Percentiles rank a stretch among this genome's conserved stretches.
Evolutionary conservation across 2,113 vertebrate species (phyloP).

Genomic region (Dicrurus megarhynchus): DNA sequence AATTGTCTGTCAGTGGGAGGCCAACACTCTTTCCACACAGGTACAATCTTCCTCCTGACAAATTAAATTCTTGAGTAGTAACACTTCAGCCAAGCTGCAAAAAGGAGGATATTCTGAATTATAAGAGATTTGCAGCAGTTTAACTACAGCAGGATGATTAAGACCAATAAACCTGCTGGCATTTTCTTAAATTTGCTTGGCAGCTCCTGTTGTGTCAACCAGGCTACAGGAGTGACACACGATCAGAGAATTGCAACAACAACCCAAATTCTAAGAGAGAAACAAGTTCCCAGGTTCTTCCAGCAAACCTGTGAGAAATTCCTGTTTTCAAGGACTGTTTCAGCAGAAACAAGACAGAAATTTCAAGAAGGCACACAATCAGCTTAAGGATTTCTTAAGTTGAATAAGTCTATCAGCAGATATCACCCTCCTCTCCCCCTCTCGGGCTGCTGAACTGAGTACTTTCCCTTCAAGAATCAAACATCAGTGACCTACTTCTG

Average conservation of each 20-base stretch:
- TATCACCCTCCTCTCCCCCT: not conserved
- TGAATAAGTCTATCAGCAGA: not conserved
- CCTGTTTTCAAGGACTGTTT: not conserved
- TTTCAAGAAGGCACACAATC: not conserved
- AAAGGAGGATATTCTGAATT: not conserved
- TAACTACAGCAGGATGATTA: not conserved
- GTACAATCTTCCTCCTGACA: not conserved
- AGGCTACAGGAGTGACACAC: not conserved
- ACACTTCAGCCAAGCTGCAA: slow-evolving; percentile 11
- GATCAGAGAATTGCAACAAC: not conserved
- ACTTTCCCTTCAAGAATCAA: not conserved
- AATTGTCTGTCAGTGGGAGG: not conserved
- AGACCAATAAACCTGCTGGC: not conserved
- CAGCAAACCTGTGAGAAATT: not conserved
- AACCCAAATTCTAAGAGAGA: not conserved
- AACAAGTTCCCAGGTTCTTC: not conserved
- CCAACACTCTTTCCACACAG: not conserved
- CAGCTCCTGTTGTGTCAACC: not conserved
- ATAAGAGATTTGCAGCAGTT: not conserved
- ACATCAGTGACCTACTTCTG: not conserved
- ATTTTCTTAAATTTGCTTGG: not conserved
- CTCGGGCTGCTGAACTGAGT: not conserved
- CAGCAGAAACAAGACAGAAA: not conserved
- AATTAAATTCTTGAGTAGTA: not conserved
- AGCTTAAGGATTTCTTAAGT: not conserved